Evolutionary conservation across 2,113 vertebrate species (phyloP), one percentile per base, ranked within the genome.

Genomic region (Gavia stellata): DNA sequence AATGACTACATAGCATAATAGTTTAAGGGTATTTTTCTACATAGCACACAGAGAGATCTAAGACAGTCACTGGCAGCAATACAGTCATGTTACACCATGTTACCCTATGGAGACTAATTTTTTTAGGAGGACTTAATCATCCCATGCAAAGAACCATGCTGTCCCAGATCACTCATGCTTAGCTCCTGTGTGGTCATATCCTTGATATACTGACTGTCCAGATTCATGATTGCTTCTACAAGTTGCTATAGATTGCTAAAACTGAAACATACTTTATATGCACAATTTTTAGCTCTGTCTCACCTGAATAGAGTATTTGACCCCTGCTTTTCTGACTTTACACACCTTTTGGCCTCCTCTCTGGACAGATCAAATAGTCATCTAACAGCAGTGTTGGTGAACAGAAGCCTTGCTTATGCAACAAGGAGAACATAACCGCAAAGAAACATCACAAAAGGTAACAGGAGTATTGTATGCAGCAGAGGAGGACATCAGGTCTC

Each of bases 301-400:
- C 56, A 85, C 34, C 26, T 63, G n/a, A 78, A 61, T 3, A 86
- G 17, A 62, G 24, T n/a, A 42, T 79, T 71, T 50, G 42, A 73
- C 28, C 12, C 19, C 49, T 56, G 28, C 24, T 67, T 79, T 88
- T 52, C 28, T 12, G 2, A 25, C 10, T 59, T 7, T 40, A 9
- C 6, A 20, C 3, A 14, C 10, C 16, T 34, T 50, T 36, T 49
- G 40, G 31, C 49, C 16, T 86, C 36, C 5, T 88, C 34, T 62
- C 34, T 63, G 29, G 23, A 63, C 11, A 26, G 26, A 40, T 12
- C 2, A 10, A 70, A 26, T 10, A 65, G 40, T 26, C 52, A 56
- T 0, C 1, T 21, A 53, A 53, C 7, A 80, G 12, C 3, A 4
- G 11, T 26, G 15, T 13, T 0, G 0, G 44, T 65, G 53, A 66